A percentile compares a stretch with the other conserved stretches of the same genome.
These are phyloP conservation scores for Zaprionus camerounensis DNA, from an alignment of 1,140 invertebrate genomes.

Conservation along the genomic window DNA sequence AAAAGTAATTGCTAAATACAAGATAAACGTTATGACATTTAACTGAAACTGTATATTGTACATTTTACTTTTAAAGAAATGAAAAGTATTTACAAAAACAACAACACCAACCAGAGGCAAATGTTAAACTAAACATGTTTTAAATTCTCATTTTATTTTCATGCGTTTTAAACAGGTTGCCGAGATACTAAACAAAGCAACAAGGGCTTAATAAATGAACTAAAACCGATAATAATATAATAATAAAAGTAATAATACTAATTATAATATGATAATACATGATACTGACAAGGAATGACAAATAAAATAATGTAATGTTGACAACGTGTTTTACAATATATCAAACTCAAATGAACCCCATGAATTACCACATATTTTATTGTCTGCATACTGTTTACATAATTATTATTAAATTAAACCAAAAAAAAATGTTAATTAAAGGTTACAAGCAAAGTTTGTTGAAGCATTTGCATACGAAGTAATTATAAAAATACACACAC, in stretches of 20 bases:
- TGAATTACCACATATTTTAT: slow-evolving; percentile 62
- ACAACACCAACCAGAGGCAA: slow-evolving; percentile 51
- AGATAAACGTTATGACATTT: slow-evolving; percentile 49
- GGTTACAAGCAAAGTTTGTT: slow-evolving; percentile 70
- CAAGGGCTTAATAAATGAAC: slow-evolving; percentile 34
- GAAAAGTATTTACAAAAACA: slow-evolving; percentile 65
- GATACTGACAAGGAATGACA: slow-evolving; percentile 56
- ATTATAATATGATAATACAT: slow-evolving; percentile 8
- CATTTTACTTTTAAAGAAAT: slow-evolving; percentile 68
- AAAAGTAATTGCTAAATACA: slow-evolving; percentile 42
- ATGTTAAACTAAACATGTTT: slow-evolving; percentile 58
- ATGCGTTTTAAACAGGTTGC: slow-evolving; percentile 65
- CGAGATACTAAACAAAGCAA: slow-evolving; percentile 51
- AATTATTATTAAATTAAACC: slow-evolving; percentile 55
- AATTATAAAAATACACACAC: slow-evolving; percentile 33
- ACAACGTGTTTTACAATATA: slow-evolving; percentile 64
- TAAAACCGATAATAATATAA: slow-evolving; percentile 39
- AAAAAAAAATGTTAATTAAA: slow-evolving; percentile 54
- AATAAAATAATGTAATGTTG: slow-evolving; percentile 75
- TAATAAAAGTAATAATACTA: slow-evolving; percentile 32
- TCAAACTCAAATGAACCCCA: slow-evolving; percentile 54
- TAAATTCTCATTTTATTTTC: slow-evolving; percentile 66
- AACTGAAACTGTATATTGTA: slow-evolving; percentile 70
- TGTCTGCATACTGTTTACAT: slow-evolving; percentile 60
- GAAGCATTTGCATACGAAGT: slow-evolving; percentile 51